Conservation (phyloP, 2,113 vertebrate genomes). For the Pseudonaja textilis region DNA sequence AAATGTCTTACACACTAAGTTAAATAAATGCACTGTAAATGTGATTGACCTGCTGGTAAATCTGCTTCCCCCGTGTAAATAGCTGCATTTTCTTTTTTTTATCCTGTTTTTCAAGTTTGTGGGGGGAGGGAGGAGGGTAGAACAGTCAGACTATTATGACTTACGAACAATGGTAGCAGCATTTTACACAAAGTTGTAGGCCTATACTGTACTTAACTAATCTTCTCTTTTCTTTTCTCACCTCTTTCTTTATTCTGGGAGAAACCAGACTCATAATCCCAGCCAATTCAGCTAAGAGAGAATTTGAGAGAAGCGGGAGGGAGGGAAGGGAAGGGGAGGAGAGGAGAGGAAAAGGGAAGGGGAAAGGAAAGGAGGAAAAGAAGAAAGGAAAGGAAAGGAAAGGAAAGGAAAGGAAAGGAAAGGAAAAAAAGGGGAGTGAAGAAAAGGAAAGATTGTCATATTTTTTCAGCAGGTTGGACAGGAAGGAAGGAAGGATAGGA, state of each 20-base stretch:
- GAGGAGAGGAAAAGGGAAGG: too few species aligned
- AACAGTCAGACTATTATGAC: not conserved
- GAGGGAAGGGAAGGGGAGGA: not conserved
- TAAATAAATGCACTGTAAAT: not conserved
- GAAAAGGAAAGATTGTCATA: too few species aligned
- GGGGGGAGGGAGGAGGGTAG: not conserved
- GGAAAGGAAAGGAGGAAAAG: not conserved
- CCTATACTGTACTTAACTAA: not conserved
- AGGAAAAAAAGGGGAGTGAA: too few species aligned
- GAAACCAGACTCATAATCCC: not conserved
- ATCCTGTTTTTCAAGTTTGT: not conserved
- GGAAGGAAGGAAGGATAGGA: too few species aligned
- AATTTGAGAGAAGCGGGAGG: not conserved
- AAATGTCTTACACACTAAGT: not conserved
- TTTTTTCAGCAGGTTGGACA: too few species aligned
- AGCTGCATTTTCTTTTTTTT: not conserved
- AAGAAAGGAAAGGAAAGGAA: not conserved
- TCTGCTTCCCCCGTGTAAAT: not conserved
- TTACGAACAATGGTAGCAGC: not conserved
- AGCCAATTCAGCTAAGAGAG: not conserved
- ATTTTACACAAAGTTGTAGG: conserved; percentile 14
- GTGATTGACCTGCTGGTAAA: not conserved
- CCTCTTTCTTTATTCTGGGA: not conserved
- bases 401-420: too few species aligned
- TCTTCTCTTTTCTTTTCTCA: not conserved